Evolutionary conservation across 1,140 invertebrate species (phyloP), one percentile per base, ranked within the genome.

Genomic region (Chionoecetes opilio): DNA sequence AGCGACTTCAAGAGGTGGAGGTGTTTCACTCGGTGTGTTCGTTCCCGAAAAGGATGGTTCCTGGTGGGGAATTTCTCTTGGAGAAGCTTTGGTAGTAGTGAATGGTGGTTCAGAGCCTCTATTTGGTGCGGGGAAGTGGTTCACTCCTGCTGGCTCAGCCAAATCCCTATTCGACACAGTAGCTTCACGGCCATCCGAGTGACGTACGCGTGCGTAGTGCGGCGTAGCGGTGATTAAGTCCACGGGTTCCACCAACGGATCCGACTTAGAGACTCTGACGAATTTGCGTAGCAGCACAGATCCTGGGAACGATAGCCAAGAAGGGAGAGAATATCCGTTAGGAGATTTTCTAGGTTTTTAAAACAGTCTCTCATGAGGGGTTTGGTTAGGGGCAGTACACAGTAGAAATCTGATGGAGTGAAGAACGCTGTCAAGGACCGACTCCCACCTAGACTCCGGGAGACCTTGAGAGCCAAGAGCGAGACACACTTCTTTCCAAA

Each of bases 211-310:
- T 29, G 82, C 32, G 32, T 85, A 85, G 32, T 85, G 82, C 5
- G 82, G 32, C 5, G 82, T 46, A 8, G 82, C 82, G n/a, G 6
- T 85, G n/a, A 85, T 5, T 8, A 85, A 26, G 82, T 85, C 82
- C n/a, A 85, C 82, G 32, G 82, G 82, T 26, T 85, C 82, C 32
- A 85, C 82, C 8, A 85, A 3, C 5, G 82, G 82, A 85, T 85
- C 82, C 9, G 82, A 8, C 32, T 85, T 85, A 8, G 82, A 85
- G 5, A 8, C n/a, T 6, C 32, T 29, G 26, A 85, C 82, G 8
- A 5, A 85, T 34, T 85, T 85, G 5, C 82, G 32, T 26, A 85
- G 5, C n/a, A 85, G 32, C 5, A 85, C 32, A 6, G 82, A 8
- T 34, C 82, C 32, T 8, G 82, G 82, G 5, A 8, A 8, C 5